A percentile compares a stretch with the other conserved stretches of the same genome.
phyloP scores from a whole-genome alignment of 2,113 vertebrate genomes.

The Mastomys coucha region DNA sequence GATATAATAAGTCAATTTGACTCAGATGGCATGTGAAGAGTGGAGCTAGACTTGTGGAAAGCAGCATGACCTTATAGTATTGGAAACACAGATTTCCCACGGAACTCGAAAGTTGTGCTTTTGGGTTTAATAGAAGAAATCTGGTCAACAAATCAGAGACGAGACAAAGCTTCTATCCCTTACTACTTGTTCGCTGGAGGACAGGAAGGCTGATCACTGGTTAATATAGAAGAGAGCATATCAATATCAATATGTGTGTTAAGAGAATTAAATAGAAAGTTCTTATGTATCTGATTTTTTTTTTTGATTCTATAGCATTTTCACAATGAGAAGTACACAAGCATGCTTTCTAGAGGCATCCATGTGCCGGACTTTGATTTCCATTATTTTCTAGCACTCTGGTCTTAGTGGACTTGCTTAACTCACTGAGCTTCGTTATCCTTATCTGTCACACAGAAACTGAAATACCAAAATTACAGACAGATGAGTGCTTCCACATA shows the following conservation, averaged over 20 bases:
- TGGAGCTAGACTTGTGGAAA: neutral
- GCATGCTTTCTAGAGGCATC: neutral
- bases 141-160: neutral
- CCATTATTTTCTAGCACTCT: neutral
- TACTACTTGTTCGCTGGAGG: neutral
- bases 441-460: neutral
- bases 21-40: neutral
- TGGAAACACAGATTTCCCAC: neutral
- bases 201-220: neutral
- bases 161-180: neutral
- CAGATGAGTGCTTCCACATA: neutral
- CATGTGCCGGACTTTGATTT: neutral
- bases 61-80: neutral
- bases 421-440: neutral
- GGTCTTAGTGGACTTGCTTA: neutral
- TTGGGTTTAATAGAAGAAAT: constrained; percentile 7
- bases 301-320: constrained; percentile 53
- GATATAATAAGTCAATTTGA: constrained; percentile 60
- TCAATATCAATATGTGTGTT: neutral
- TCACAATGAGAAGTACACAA: neutral
- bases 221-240: neutral
- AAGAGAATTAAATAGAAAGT: neutral
- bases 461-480: neutral
- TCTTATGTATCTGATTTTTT: neutral
- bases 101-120: neutral